Evolutionary conservation across 2,888 invertebrate species (phyloP), one percentile per base, ranked within the genome.

Genomic region (Mimachlamys varia): DNA sequence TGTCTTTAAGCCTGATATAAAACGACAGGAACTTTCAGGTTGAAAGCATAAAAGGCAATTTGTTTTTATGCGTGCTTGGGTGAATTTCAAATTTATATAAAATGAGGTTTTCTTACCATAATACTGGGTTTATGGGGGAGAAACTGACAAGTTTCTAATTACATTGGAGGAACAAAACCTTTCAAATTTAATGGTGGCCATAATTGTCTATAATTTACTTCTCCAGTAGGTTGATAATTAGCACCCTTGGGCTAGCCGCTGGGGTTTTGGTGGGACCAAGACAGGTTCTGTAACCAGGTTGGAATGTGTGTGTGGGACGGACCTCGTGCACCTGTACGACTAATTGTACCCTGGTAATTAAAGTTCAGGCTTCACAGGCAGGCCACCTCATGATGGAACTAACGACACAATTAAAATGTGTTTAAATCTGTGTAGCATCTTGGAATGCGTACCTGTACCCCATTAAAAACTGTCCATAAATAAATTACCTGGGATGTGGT

Each of bases 371-470:
- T 53, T 87, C 53, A 87, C 33, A 76, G 76, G 2, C 33, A 33
- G 3, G 19, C 22, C n/a, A 7, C 15, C 89, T 87, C 88, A 55
- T 91, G 87, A 88, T 89, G 91, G 91, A 91, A 91, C 91, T 91
- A 91, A 91, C 89, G 88, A 89, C 88, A 87, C 89, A 91, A 91
- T 91, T 91, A 91, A 89, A 87, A 91, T 53, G 87, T 88, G 89
- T 91, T 91, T 88, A 91, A 89, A 91, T 88, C 76, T 76, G 76
- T 76, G 76, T 76, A 76, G 76, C 76, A n/a, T 62, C 62, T 62
- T 62, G 62, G 62, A 62, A 62, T 76, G 76, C 27, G 76, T 76
- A 27, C 76, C 76, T 76, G 33, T 76, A 76, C 76, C 33, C 76
- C 76, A 76, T 76, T 76, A 76, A 76, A 76, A 76, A 10, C 33